A percentile compares a stretch with the other conserved stretches of the same genome.
Conservation (phyloP, 2,797 vertebrate genomes). For the Sebastes umbrosus region DNA sequence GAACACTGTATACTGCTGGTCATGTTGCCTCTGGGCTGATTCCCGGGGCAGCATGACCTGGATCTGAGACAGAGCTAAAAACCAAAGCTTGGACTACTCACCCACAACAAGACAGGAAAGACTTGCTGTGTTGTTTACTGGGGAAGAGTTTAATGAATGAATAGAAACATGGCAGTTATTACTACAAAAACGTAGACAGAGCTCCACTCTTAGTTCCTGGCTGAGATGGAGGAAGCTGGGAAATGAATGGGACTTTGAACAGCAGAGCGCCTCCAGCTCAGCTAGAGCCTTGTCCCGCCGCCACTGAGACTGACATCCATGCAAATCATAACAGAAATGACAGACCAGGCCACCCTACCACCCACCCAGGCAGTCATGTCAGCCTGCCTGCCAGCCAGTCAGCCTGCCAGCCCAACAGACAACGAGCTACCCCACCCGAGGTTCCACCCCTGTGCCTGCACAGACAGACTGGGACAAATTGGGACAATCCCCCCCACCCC, state of each 20-base stretch:
- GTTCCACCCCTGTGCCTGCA: constrained; percentile 70
- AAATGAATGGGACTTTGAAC: constrained; percentile 31
- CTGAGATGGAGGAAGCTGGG: constrained; percentile 6
- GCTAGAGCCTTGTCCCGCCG: constrained; percentile 57
- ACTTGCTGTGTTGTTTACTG: constrained; percentile 33
- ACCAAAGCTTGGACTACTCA: constrained; percentile 65
- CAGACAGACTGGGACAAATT: constrained; percentile 82
- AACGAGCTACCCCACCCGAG: constrained; percentile 65
- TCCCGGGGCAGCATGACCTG: constrained; percentile 76
- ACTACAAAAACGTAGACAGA: background rate
- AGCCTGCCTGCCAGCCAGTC: constrained; percentile 44
- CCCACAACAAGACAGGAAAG: constrained; percentile 49
- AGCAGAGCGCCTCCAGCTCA: constrained; percentile 44
- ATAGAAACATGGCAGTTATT: constrained; percentile 17
- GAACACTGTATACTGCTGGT: constrained; percentile 65
- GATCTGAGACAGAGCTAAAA: constrained; percentile 52
- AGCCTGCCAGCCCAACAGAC: constrained; percentile 54
- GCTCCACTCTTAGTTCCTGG: background rate
- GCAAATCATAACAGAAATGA: constrained; percentile 82
- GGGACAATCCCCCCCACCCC: constrained; percentile 64
- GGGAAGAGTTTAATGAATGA: constrained; percentile 19
- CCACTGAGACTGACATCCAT: constrained; percentile 76
- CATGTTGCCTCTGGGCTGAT: constrained; percentile 65
- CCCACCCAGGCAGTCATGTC: constrained; percentile 42
- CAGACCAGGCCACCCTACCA: constrained; percentile 50